A percentile compares a stretch with the other conserved stretches of the same genome.
phyloP scores from a whole-genome alignment of 1,140 invertebrate species.

The Leptonema lineaticorne region DNA sequence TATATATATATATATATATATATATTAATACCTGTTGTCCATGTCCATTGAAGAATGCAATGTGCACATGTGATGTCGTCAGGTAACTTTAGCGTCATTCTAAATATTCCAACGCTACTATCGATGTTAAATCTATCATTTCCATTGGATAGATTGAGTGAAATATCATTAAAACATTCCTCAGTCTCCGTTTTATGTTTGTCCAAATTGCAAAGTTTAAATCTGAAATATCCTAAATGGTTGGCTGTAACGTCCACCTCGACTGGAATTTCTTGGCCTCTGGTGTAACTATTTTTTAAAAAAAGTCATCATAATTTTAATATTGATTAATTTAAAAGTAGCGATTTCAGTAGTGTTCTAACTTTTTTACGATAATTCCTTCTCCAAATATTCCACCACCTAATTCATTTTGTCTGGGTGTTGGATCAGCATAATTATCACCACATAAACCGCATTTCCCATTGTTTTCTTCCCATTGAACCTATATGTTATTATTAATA shows the following conservation, averaged over 20 bases:
- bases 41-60: constrained; percentile 66
- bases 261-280: constrained; percentile 45
- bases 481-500: constrained; percentile 36
- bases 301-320: no score
- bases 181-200: constrained; percentile 49
- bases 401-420: constrained; percentile 64
- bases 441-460: constrained; percentile 63
- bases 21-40: constrained; percentile 46
- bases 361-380: constrained; percentile 56
- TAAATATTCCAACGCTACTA: not conserved
- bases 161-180: constrained; percentile 52
- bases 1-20: constrained; percentile 1
- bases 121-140: not conserved
- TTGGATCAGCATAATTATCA: constrained; percentile 53
- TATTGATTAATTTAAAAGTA: no score
- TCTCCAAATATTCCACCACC: constrained; percentile 55
- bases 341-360: no score
- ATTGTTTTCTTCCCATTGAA: constrained; percentile 53
- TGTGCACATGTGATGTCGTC: constrained; percentile 53
- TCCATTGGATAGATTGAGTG: constrained; percentile 8
- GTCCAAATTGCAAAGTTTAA: constrained; percentile 54
- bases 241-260: constrained; percentile 51
- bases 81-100: constrained; percentile 47
- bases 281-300: constrained; percentile 45
- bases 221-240: constrained; percentile 56